phyloP scores from a whole-genome alignment of 2,797 vertebrate genomes.

The Eutrigla gurnardus region DNA sequence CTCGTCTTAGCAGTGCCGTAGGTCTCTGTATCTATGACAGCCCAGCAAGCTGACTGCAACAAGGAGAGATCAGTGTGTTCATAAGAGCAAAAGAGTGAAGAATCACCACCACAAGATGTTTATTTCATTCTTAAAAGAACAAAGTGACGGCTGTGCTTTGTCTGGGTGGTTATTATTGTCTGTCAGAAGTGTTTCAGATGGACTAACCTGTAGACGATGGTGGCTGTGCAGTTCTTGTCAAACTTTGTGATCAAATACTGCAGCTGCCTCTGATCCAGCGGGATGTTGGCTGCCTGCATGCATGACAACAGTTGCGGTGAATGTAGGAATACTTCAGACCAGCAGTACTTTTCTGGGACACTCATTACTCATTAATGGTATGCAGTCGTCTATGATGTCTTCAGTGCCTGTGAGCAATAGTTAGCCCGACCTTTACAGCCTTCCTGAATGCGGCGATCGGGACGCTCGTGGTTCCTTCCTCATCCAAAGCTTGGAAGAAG shows the following conservation, averaged over 20 bases:
- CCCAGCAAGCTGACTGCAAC: constrained; percentile 49
- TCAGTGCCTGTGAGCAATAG: background rate
- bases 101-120: background rate
- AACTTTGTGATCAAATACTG: constrained; percentile 75
- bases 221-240: constrained; percentile 64
- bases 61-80: constrained; percentile 14
- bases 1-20: background rate
- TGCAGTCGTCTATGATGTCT: background rate
- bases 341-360: background rate
- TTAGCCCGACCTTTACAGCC: constrained; percentile 43
- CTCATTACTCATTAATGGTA: background rate
- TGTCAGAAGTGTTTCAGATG: too few species aligned
- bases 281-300: constrained; percentile 73
- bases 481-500: constrained; percentile 81
- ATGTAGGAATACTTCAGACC: background rate
- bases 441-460: constrained; percentile 52
- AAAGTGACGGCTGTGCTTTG: background rate
- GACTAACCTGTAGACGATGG: constrained; percentile 80
- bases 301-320: background rate
- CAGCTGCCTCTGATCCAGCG: constrained; percentile 75
- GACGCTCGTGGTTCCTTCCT: constrained; percentile 53
- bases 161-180: background rate
- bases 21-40: background rate
- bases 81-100: background rate
- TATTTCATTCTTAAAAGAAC: background rate